These are phyloP conservation scores for Papilio polyxenes DNA, from an alignment of 1,140 invertebrate species.

Conservation along the genomic window DNA sequence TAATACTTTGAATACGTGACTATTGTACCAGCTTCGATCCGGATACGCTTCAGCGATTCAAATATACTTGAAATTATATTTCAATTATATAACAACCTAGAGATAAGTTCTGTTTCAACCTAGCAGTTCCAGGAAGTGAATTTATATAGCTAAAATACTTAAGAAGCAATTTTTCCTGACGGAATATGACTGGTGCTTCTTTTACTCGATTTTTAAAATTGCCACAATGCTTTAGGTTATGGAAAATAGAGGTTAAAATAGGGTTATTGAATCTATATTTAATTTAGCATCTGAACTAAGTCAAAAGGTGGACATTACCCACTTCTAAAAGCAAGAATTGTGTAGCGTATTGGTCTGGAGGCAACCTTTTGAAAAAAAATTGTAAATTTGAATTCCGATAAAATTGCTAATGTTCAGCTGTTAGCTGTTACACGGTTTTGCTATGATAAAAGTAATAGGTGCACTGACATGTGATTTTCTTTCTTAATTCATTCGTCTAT, in stretches of 20 bases:
- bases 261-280: too few relatives aligned
- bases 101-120: background rate
- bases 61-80: slow-evolving; percentile 20
- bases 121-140: background rate
- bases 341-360: background rate
- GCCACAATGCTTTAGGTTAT: too few relatives aligned
- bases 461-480: background rate
- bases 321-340: slow-evolving; percentile 24
- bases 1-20: slow-evolving; percentile 18
- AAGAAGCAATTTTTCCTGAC: background rate
- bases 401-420: background rate
- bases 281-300: background rate
- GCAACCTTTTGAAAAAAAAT: background rate
- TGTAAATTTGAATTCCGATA: background rate
- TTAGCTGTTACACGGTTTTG: background rate
- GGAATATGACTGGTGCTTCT: background rate
- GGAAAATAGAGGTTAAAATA: too few relatives aligned
- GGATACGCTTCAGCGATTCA: background rate
- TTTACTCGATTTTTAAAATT: background rate
- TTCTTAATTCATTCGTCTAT: background rate
- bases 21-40: background rate
- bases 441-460: background rate
- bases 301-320: background rate
- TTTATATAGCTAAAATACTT: background rate
- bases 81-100: slow-evolving; percentile 10